Base-by-base conservation (phyloP, 2,113 vertebrate genomes). In the Limanda limanda region DNA sequence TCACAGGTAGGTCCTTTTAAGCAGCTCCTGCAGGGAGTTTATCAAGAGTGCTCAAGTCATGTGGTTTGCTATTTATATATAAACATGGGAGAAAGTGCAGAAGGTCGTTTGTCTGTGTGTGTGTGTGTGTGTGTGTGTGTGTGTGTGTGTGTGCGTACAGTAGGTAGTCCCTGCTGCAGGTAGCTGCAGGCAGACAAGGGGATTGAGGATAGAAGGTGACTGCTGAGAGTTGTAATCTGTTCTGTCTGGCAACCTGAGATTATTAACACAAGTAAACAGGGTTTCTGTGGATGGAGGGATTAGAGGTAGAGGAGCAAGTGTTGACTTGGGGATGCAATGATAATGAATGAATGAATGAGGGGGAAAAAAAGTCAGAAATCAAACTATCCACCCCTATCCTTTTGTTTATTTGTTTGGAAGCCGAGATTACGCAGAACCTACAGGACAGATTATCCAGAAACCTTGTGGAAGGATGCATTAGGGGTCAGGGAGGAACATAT, bases 41-140 rank as follows among this genome's bases (percentile, higher is more conserved):
- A 74, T 74, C 63, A 24, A 21, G 12, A 63, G 51, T 69, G 69
- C 74, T 40, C 72, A 82, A 56, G 69, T 89, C 90, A 90, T 89
- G 69, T 90, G 89, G 42, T 6, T 47, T 65, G 10, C 79, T 90
- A 84, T 90, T 91, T 82, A 84, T 86, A 88, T 40, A 77, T 51
- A 86, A 87, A 90, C 82, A 88, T 81, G 56, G 63, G 65, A 40
- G 78, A 67, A 71, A 61, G 71, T 82, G 68, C 25, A 71, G 87
- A 87, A 89, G 89, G 83, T 88, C 80, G 78, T 47, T 13, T 47
- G 45, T 15, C 13, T 47, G 45, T 47, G 45, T 35, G 35, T 35
- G 35, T 37, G 78, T 78, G 45, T 48, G 61, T 67, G 20, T 18
- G 73, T 56, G 31, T 14, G 15, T 37, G 45, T 47, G 45, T 47